Conservation (phyloP, 2,888 invertebrate genomes). For the Diplolepis rosae region DNA sequence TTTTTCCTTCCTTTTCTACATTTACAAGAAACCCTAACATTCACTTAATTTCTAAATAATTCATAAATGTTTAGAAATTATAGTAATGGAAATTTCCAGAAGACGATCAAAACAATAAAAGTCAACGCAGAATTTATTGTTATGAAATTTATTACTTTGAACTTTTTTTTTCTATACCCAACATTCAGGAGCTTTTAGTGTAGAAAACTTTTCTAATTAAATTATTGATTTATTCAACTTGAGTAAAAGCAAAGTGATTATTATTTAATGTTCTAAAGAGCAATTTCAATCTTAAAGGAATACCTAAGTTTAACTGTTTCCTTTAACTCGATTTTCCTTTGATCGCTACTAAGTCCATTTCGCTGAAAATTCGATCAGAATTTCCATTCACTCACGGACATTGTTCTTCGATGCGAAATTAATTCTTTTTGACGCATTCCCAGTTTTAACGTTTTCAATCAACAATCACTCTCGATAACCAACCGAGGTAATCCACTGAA, state of each 20-base stretch:
- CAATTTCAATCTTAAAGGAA: not conserved
- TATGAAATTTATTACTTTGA: too few species aligned
- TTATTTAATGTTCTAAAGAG: conserved; percentile 7
- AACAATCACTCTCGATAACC: conserved; percentile 29
- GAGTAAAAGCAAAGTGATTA: conserved; percentile 6
- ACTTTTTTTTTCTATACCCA: too few species aligned
- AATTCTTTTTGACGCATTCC: conserved; percentile 41
- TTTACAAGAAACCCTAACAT: too few species aligned
- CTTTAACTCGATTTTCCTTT: conserved; percentile 2
- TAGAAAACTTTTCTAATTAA: not conserved
- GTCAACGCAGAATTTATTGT: too few species aligned
- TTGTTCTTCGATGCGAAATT: conserved; percentile 51
- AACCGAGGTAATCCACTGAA: conserved; percentile 41
- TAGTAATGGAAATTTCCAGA: too few species aligned
- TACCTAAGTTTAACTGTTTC: not conserved
- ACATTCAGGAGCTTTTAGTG: not conserved
- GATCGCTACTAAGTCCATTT: conserved; percentile 2
- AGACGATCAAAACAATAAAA: too few species aligned
- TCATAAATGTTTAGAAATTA: too few species aligned
- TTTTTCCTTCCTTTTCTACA: not conserved
- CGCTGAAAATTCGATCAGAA: conserved; percentile 51
- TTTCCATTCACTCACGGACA: conserved; percentile 52
- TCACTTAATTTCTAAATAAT: too few species aligned
- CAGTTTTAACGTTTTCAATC: conserved; percentile 44
- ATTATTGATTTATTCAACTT: conserved; percentile 1